Percentiles rank a stretch among this genome's conserved stretches.
These are phyloP conservation scores for Drosophila antonietae DNA, from an alignment of 2,888 invertebrate genomes.

Conservation along the genomic window DNA sequence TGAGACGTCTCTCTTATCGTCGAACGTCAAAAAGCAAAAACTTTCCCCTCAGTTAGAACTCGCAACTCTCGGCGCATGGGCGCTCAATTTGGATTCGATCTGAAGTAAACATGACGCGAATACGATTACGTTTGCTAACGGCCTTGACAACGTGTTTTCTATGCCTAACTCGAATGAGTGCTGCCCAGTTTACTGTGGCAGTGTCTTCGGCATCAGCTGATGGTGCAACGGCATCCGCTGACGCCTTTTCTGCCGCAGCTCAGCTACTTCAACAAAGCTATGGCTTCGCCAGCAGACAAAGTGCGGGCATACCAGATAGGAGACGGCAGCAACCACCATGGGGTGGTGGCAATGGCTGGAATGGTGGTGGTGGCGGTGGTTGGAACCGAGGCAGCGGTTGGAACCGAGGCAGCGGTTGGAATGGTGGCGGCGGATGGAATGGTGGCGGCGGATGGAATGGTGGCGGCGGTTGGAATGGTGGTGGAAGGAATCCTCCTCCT, in stretches of 20 bases:
- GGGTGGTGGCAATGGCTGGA: constrained; percentile 21
- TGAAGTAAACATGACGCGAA: constrained; percentile 43
- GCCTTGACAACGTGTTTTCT: constrained; percentile 28
- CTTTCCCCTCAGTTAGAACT: constrained; percentile 60
- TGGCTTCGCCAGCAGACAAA: constrained; percentile 15
- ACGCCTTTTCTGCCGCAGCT: constrained; percentile 47
- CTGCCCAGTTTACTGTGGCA: constrained; percentile 49
- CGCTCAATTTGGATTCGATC: constrained; percentile 12
- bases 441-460: constrained; percentile 1
- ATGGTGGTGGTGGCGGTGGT: constrained; percentile 15
- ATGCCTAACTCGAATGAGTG: constrained; percentile 21
- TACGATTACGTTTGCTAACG: constrained; percentile 21
- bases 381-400: constrained; percentile 10
- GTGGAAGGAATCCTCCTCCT: constrained; percentile 4
- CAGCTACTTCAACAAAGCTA: constrained; percentile 42
- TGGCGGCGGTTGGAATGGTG: constrained; percentile 1
- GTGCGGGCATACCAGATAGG: neutral
- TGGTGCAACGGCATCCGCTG: constrained; percentile 58
- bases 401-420: constrained; percentile 1
- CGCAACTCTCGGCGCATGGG: constrained; percentile 46
- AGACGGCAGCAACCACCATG: neutral
- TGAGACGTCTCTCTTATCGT: constrained; percentile 31
- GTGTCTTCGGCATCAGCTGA: constrained; percentile 48
- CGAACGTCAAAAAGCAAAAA: constrained; percentile 17
- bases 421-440: neutral